These are phyloP conservation scores for Philaethria dido DNA, from an alignment of 2,888 invertebrate species.

Conservation along the genomic window DNA sequence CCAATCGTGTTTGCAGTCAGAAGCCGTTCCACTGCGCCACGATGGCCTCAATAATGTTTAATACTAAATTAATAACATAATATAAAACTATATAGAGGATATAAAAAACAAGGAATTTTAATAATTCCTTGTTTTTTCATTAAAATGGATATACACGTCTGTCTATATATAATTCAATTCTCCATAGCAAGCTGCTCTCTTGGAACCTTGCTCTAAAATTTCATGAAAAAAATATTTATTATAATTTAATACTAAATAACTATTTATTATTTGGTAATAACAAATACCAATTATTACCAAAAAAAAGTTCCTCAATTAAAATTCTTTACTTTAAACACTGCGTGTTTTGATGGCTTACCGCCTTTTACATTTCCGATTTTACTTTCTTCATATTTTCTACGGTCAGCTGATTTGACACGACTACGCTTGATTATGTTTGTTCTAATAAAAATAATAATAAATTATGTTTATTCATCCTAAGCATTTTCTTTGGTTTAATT, in stretches of 20 bases:
- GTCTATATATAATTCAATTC: no score
- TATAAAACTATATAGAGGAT: no score
- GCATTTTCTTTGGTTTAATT: not conserved
- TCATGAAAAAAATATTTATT: not conserved
- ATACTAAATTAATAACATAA: no score
- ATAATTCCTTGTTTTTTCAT: not conserved
- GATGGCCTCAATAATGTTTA: no score
- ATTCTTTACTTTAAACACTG: not conserved
- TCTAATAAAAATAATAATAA: not conserved
- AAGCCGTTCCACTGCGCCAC: no score
- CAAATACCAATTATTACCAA: not conserved
- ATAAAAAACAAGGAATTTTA: no score
- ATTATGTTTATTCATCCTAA: not conserved
- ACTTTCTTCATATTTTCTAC: constrained; percentile 5
- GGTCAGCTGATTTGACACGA: constrained; percentile 7
- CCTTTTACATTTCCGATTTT: constrained; percentile 3
- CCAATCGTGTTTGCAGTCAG: no score
- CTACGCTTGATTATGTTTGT: not conserved
- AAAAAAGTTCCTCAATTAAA: not conserved
- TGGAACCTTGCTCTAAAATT: no score
- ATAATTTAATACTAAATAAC: not conserved
- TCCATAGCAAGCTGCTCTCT: no score
- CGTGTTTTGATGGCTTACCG: not conserved
- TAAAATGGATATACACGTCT: no score
- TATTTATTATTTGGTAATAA: not conserved